Base-by-base conservation (phyloP, 1,140 invertebrate species). In the Rhopalosiphum padi region DNA sequence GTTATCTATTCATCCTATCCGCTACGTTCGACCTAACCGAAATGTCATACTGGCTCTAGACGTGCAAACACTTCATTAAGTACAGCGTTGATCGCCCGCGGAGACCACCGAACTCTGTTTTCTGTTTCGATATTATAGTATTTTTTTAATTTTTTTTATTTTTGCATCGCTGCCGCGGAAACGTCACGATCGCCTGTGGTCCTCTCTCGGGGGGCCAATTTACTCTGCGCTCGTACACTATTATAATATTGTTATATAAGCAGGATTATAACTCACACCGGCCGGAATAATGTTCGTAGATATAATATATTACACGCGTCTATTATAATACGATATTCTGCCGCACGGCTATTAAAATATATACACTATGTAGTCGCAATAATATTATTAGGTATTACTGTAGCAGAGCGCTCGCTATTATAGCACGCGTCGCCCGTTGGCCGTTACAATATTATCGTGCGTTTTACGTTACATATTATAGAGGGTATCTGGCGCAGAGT, bases 131-230 rank as follows among this genome's bases (percentile, higher is more conserved):
- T 51, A 51, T 51, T 51, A 51, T 51, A 18, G 15, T n/a, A 30
- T 68, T 68, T 11, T 55, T 9, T 30, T 15, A 68, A 23, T 37
- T 48, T 37, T 37, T 83, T 83, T 37, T 89, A 41, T 35, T 35
- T 51, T 48, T 51, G 51, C 48, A 7, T 35, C 51, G 35, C n/a
- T 35, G 88, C n/a, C 9, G 18, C 35, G 37, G 88, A 55, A 89
- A 37, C 88, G 7, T 90, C 88, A 90, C 88, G 88, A 90, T 53
- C 88, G 51, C 37, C 82, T 22, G 53, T 37, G 51, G 35, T 90
- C n/a, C 6, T 90, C 88, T 90, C 82, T 41, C 35, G 25, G 88
- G 88, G 51, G 51, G n/a, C 88, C 88, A 55, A 90, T 90, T 55
- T 55, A 60, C 30, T 55, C 35, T 53, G 2, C 77, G n/a, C 18